These are phyloP conservation scores for Spodoptera exigua DNA, from an alignment of 2,888 invertebrate genomes.

Conservation along the genomic window DNA sequence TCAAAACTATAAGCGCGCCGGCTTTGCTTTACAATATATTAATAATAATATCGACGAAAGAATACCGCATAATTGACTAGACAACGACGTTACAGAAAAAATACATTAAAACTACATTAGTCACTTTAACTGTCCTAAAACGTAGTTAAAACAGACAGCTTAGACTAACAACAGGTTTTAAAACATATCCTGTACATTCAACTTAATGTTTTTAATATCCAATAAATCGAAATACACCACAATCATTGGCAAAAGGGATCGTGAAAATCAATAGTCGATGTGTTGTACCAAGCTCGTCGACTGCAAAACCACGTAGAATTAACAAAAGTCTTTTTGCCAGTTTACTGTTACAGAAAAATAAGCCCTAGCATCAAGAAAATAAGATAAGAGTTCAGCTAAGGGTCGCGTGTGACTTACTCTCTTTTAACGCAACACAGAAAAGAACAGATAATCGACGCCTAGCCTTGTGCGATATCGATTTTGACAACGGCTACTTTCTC, in stretches of 20 bases:
- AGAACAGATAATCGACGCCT: conserved; percentile 88
- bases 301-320: conserved; percentile 39
- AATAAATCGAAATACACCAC: conserved; percentile 80
- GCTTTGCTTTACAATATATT: no score
- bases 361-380: accelerated
- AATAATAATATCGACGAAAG: no score
- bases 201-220: conserved; percentile 52
- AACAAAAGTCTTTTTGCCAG: conserved; percentile 45
- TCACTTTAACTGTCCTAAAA: no score
- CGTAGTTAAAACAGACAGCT: no score
- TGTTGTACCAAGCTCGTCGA: conserved; percentile 66
- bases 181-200: no score
- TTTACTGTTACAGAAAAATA: conserved; percentile 29
- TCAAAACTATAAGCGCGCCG: no score
- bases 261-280: conserved; percentile 85
- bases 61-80: no score
- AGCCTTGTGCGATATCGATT: conserved; percentile 90
- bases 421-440: conserved; percentile 53
- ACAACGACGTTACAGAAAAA: no score
- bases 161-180: no score
- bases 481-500: conserved; percentile 79
- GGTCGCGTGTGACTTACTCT: conserved; percentile 38
- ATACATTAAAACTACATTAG: no score
- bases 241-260: conserved; percentile 70
- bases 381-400: conserved; percentile 39